Base-by-base conservation (phyloP, 1,140 invertebrate species). In the Scylla paramamosain region DNA sequence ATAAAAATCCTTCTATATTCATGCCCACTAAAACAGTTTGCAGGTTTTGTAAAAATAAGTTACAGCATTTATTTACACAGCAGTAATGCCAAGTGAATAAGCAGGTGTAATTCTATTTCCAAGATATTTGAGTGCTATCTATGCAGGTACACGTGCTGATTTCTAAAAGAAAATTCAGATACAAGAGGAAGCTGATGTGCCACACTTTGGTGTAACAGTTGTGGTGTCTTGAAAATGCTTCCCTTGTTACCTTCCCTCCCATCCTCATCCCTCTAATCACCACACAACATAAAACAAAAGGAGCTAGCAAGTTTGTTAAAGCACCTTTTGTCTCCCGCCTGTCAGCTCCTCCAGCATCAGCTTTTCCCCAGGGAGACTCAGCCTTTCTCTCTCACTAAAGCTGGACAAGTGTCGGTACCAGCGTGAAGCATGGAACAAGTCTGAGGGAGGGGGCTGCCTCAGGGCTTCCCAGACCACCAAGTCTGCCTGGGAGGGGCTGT, bases 401-500 rank as follows among this genome's bases (percentile, higher is more conserved):
- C 92, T 93, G 29, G n/a, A 86, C 39, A 95, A 20, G 45, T 95
- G 95, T 52, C 39, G 91, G 88, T 93, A 95, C 95, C 95, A 95
- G 8, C 95, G 95, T 59, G 92, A 89, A 6, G 86, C 95, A 93
- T 95, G 95, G 12, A 28, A 8, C 12, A 93, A 45, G 45, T 84
- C 25, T 8, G 86, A 31, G 32, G 95, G 89, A 83, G 95, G 95
- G 32, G 92, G 67, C 52, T 67, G 59, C 7, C 77, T 32, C 59
- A 95, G 77, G 16, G 87, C 86, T 16, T 86, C 77, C 32, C 20
- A 93, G n/a, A 93, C 92, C n/a, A 77, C 90, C 31, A 93, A 39
- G 59, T 95, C 95, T n/a, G 52, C 92, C 39, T 95, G 95, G 67
- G 92, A 46, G 48, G 92, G 95, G 8, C 28, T 46, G 39, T 89